Percentiles rank a stretch among this genome's conserved stretches.
Evolutionary conservation across 2,888 invertebrate genomes (phyloP).

Genomic region (Synanthedon formicaeformis): DNA sequence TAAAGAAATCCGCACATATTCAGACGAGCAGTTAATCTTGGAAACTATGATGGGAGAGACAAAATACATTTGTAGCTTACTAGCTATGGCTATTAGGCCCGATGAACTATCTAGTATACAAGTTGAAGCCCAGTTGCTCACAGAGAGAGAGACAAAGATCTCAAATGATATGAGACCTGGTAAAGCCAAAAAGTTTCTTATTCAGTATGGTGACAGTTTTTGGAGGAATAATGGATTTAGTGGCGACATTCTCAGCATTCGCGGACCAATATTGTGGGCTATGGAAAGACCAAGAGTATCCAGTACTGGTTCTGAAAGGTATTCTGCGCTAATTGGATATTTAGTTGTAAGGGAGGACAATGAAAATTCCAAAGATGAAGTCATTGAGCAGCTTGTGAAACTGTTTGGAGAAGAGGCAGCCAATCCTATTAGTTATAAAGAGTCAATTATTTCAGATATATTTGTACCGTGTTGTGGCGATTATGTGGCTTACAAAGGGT

Average conservation of each 20-base stretch:
- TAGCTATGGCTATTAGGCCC: constrained; percentile 56
- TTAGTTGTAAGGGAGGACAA: constrained; percentile 23
- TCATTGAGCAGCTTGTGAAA: constrained; percentile 42
- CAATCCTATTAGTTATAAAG: constrained; percentile 36
- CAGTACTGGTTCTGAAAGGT: constrained; percentile 33
- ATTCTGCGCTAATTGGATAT: constrained; percentile 40
- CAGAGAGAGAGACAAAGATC: constrained; percentile 22
- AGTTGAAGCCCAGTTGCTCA: constrained; percentile 38
- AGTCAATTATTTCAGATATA: constrained; percentile 36
- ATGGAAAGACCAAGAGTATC: constrained; percentile 46
- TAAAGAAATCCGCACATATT: constrained; percentile 38
- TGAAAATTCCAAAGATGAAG: constrained; percentile 26
- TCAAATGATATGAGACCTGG: constrained; percentile 31
- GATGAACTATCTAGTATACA: constrained; percentile 43
- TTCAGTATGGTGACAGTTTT: constrained; percentile 48
- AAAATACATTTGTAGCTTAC: constrained; percentile 45
- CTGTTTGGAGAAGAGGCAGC: constrained; percentile 47
- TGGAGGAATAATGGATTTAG: constrained; percentile 50
- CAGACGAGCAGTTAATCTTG: constrained; percentile 43
- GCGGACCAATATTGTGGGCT: constrained; percentile 61
- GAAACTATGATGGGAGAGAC: constrained; percentile 48
- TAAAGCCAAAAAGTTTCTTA: constrained; percentile 34
- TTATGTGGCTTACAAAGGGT: constrained; percentile 33
- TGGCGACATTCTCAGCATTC: constrained; percentile 55
- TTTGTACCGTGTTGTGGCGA: constrained; percentile 54